Percentiles rank a stretch among this genome's conserved stretches.
Conservation (phyloP, 2,113 vertebrate genomes). For the Dolichallabes microphthalmus region DNA sequence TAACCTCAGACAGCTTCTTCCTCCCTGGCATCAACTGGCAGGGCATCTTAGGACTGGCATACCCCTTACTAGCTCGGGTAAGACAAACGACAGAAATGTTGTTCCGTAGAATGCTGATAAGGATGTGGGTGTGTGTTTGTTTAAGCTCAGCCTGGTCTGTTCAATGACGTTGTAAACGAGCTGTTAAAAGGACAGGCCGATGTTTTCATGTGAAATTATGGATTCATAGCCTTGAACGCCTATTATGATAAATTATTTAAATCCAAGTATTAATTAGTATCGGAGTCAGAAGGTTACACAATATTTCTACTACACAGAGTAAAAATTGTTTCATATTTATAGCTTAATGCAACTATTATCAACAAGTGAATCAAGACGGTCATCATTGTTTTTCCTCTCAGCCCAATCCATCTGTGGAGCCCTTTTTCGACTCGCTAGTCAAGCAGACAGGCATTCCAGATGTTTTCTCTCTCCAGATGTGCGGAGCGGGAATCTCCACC, state of each 20-base stretch:
- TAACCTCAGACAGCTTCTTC: conserved; percentile 89
- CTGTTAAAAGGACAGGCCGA: conserved; percentile 1
- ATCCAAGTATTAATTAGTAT: neutral
- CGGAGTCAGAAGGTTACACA: neutral
- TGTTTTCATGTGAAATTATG: neutral
- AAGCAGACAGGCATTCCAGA: conserved; percentile 82
- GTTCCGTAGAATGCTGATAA: neutral
- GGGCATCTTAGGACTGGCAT: conserved; percentile 93
- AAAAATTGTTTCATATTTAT: neutral
- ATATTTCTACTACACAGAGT: neutral
- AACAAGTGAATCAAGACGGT: neutral
- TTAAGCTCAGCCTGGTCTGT: neutral
- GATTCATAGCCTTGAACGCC: neutral
- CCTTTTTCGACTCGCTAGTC: conserved; percentile 93
- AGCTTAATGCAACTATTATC: neutral
- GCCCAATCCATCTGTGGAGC: conserved; percentile 90
- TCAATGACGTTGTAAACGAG: neutral
- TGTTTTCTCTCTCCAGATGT: conserved; percentile 97
- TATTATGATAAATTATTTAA: neutral
- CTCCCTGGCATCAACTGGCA: conserved; percentile 90
- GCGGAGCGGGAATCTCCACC: conserved; percentile 81
- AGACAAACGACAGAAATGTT: conserved; percentile 45
- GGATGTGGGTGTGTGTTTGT: conserved; percentile 17
- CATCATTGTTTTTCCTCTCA: conserved; percentile 60
- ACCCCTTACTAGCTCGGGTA: conserved; percentile 86